These are phyloP conservation scores for Macrophya annulata DNA, from an alignment of 2,888 invertebrate species.

Conservation along the genomic window DNA sequence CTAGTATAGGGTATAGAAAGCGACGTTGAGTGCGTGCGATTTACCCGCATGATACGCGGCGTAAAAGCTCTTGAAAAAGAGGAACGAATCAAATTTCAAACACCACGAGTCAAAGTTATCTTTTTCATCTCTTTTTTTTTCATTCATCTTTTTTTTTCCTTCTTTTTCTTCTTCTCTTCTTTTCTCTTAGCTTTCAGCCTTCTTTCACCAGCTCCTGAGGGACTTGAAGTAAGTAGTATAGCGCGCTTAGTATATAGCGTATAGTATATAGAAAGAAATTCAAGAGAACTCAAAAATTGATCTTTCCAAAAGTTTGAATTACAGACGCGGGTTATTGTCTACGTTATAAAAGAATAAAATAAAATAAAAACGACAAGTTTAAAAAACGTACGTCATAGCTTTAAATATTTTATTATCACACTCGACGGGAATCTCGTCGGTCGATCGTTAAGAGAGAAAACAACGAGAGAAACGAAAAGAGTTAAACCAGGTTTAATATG, in stretches of 20 bases:
- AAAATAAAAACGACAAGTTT: no score
- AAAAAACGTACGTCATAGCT: neutral
- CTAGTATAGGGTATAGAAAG: neutral
- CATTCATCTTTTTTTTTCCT: neutral
- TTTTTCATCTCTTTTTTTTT: neutral
- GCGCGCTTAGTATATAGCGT: neutral
- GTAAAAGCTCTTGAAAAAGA: slow-evolving; percentile 18
- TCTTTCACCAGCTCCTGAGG: neutral
- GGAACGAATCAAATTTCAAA: slow-evolving; percentile 28
- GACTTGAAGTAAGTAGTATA: neutral
- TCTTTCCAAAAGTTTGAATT: neutral
- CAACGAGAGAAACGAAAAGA: neutral
- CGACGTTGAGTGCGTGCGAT: neutral
- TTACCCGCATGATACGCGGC: neutral
- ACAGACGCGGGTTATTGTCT: neutral
- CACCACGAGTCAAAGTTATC: neutral
- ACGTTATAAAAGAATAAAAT: neutral
- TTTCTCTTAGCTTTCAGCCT: neutral
- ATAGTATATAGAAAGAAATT: neutral
- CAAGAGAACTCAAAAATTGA: slow-evolving; percentile 25
- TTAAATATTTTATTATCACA: slow-evolving; percentile 27
- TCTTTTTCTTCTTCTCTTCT: neutral
- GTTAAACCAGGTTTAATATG: neutral
- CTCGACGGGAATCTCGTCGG: neutral
- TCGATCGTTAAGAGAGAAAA: neutral